Evolutionary conservation across 2,113 vertebrate genomes (phyloP).

Genomic region (Chroicocephalus ridibundus): DNA sequence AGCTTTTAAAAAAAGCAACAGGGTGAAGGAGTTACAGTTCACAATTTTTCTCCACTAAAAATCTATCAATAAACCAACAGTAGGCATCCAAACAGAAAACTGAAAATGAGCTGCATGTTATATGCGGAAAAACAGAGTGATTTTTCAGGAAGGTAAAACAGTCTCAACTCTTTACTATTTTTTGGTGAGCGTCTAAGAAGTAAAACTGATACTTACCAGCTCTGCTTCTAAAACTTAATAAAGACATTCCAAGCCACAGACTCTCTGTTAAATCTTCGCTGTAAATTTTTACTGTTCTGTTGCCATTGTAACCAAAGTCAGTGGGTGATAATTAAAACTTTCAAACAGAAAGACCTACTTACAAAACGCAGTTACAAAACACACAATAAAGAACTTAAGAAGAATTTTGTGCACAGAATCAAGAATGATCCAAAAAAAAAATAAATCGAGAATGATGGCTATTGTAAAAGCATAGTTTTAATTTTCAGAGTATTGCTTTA

Average conservation of each 20-base stretch:
- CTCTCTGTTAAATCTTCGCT: not conserved
- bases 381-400: not conserved
- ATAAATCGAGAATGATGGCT: not conserved
- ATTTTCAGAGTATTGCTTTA: not conserved
- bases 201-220: not conserved
- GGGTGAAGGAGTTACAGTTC: conserved; percentile 55
- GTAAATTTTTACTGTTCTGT: conserved; percentile 1
- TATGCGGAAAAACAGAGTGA: not conserved
- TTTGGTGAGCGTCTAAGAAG: not conserved
- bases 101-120: not conserved
- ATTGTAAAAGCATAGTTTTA: not conserved
- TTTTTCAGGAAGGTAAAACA: not conserved
- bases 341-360: not conserved
- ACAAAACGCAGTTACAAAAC: conserved; percentile 5
- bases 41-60: conserved; percentile 42
- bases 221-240: conserved; percentile 29
- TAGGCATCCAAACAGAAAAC: not conserved
- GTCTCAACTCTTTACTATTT: not conserved
- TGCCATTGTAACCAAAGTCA: conserved; percentile 28
- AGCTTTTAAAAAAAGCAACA: conserved; percentile 35
- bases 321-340: conserved; percentile 19
- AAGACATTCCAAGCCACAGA: conserved; percentile 4
- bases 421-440: not conserved
- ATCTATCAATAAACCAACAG: conserved; percentile 14
- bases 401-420: not conserved